Base-by-base conservation (phyloP, 2,888 invertebrate genomes). In the Galeruca laticollis region DNA sequence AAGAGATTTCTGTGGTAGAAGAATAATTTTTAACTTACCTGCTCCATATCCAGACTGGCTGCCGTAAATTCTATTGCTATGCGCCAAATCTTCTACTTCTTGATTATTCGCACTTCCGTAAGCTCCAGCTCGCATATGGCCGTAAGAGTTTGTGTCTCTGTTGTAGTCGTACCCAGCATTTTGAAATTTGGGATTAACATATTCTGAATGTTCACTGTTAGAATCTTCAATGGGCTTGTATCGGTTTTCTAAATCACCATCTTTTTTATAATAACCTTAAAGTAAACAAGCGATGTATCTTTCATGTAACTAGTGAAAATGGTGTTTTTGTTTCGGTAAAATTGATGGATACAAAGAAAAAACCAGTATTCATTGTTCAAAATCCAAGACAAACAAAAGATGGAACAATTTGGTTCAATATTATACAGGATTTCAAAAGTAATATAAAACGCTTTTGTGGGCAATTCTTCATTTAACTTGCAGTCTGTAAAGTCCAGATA, bases 131-230 rank as follows among this genome's bases (percentile, higher is more conserved):
- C 71, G 71, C 72, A 79, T 69, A 40, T 77, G 72, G 0, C 80
- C 80, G 52, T 73, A 72, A 1, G 79, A 78, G 21, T 73, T 68
- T 26, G 70, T 10, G 13, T 72, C 73, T 2, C 73, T 72, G n/a
- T 63, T 57, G 40, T 60, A 52, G 20, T 70, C 68, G 35, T 52
- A 51, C 20, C 68, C 64, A 11, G 51, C 26, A 33, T 72, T 63
- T 60, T 67, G 71, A 54, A 78, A 61, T 73, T 82, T 81, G 1
- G 86, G 85, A 71, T 84, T 85, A 1, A 82, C 75, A 71, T 84
- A 86, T 77, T 85, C 84, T 8, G 82, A 79, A 67, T 85, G 85
- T 74, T 84, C 82, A 68, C 82, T 83, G 73, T 84, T 82, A 4
- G 83, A 78, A 63, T 83, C 81, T 6, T 84, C 81, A 76, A 81